Evolutionary conservation across 2,797 vertebrate genomes (phyloP), one percentile per base, ranked within the genome.

Genomic region (Urophycis tenuis): DNA sequence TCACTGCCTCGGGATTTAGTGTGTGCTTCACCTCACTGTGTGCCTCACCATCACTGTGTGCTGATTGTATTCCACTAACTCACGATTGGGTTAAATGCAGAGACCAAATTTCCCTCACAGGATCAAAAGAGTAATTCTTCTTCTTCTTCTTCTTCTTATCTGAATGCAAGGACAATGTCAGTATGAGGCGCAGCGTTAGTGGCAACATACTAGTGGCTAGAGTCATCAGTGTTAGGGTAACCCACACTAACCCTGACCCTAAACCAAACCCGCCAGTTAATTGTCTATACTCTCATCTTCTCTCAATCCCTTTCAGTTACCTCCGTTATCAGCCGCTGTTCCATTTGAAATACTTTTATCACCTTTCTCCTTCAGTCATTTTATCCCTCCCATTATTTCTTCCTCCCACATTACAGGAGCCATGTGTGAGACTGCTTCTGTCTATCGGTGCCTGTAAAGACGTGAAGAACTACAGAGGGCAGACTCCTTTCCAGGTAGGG

Each of bases 401-500:
- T 34, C 31, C 45, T 78, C 29, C 77, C n/a, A n/a, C n/a, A n/a
- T n/a, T n/a, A 74, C 74, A 96, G 95, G 95, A 95, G 83, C 95
- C 92, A 86, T 96, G 95, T 85, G 93, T 94, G 0, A 87, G 93
- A 31, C 93, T 96, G 75, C 85, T 96, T 78, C 90, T 96, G 6
- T 94, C 95, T 41, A 91, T 93, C 0, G 95, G 95, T 31, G 94
- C 93, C 75, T 89, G 91, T 80, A 96, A 95, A 79, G 95, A 95
- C 71, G 84, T 95, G 5, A 95, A 95, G 88, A 96, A 96, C 82
- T 92, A 93, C 86, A 92, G 95, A 85, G 95, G 93, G 84, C 95
- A 96, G 82, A 94, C 95, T 6, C 92, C 95, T 0, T 96, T 96
- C 79, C 95, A 96, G 95, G 95, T 96, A 92, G 1, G 17, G 1